Base-by-base conservation (phyloP, 2,888 invertebrate genomes). In the Alcis repandata region DNA sequence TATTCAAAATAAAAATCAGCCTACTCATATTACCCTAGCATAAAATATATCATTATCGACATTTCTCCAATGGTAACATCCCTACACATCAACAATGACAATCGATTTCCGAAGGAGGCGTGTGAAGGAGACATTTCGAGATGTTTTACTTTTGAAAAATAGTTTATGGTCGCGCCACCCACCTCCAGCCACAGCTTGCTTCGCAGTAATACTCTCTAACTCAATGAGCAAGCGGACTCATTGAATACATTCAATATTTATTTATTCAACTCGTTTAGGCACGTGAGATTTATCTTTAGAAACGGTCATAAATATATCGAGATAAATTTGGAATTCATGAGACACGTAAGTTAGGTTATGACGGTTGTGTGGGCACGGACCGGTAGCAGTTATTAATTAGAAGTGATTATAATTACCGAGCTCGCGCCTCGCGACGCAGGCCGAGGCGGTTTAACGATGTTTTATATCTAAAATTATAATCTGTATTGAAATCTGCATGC, bases 401-500 rank as follows among this genome's bases (percentile, higher is more conserved):
- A 58, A 51, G 38, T 41, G 32, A 57, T 52, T 15, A 57, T 66
- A 66, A 66, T 61, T 57, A 61, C 41, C 40, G 2, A 40, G 40
- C 56, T 61, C 20, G 51, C 65, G 60, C 59, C 54, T 52, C 40
- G 40, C n/a, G 33, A 15, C 13, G 19, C 73, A 68, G 70, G 59
- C 61, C 70, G 75, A 79, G 74, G 77, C 77, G 81, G 74, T 74
- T 72, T 76, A 76, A 77, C 77, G 72, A 74, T 75, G 66, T 76
- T 76, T 74, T 83, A 73, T 82, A 83, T 83, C 84, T 84, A 82
- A 83, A 77, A 79, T 85, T 86, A 84, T 68, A 67, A 87, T 88
- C 83, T 82, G 78, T 79, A 81, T 83, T 79, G 77, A 79, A 86
- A 88, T 87, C 84, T 83, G 84, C 85, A 83, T 86, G 80, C 79